Evolutionary conservation across 2,888 invertebrate species (phyloP).

Genomic region (Cabera pusaria): DNA sequence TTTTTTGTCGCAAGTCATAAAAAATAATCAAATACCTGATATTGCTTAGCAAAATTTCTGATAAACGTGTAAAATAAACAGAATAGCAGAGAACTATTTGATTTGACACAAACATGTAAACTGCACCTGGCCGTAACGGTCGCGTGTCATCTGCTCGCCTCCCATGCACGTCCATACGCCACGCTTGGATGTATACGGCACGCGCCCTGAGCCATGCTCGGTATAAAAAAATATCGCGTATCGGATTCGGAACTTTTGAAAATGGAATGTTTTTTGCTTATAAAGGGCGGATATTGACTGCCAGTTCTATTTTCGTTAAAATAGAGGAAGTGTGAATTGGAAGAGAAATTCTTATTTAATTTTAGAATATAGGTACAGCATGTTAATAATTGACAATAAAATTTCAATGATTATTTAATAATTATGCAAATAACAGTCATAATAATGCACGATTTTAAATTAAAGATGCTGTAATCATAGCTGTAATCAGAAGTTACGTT

Average conservation of each 20-base stretch:
- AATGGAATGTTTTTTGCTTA: constrained; percentile 38
- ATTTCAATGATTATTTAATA: too few relatives aligned
- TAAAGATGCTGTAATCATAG: too few relatives aligned
- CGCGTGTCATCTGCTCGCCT: constrained; percentile 77
- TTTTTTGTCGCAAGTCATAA: too few relatives aligned
- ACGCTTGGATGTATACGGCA: constrained; percentile 72
- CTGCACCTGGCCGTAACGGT: constrained; percentile 80
- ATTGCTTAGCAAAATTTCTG: too few relatives aligned
- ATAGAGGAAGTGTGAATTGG: constrained; percentile 10
- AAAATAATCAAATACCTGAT: too few relatives aligned
- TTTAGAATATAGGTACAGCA: too few relatives aligned
- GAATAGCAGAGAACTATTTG: constrained; percentile 12
- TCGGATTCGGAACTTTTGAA: constrained; percentile 34
- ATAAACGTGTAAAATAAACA: too few relatives aligned
- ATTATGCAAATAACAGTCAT: too few relatives aligned
- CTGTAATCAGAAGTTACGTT: too few relatives aligned
- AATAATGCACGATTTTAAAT: too few relatives aligned
- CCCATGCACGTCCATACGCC: constrained; percentile 63
- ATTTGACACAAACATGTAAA: constrained; percentile 1
- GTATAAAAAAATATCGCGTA: constrained; percentile 32
- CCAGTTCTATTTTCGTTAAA: constrained; percentile 28
- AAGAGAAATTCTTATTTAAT: too few relatives aligned
- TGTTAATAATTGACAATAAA: too few relatives aligned
- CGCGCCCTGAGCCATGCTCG: constrained; percentile 52
- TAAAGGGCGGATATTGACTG: constrained; percentile 36